Evolutionary conservation across 2,113 vertebrate genomes (phyloP).

Genomic region (Gymnocephalus cernua): DNA sequence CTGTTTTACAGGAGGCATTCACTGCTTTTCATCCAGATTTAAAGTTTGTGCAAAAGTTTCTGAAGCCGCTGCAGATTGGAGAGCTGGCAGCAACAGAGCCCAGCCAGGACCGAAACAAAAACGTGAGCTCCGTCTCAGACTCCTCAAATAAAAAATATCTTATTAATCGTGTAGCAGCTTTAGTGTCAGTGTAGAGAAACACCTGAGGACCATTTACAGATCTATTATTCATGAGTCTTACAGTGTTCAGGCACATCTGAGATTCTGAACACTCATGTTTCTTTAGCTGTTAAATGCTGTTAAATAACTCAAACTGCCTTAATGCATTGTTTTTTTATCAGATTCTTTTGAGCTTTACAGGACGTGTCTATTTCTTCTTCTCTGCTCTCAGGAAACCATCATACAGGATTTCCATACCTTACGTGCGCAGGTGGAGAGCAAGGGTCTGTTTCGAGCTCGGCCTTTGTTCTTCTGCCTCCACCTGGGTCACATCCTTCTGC

Average conservation of each 20-base stretch:
- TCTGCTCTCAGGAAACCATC: slow-evolving; percentile 83
- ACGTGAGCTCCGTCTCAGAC: slow-evolving; percentile 81
- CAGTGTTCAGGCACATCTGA: background rate
- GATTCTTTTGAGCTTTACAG: background rate
- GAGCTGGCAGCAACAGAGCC: slow-evolving; percentile 91
- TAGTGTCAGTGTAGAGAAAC: slow-evolving; percentile 1
- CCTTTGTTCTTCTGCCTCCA: slow-evolving; percentile 91
- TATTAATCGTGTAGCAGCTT: slow-evolving; percentile 7
- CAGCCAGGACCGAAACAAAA: slow-evolving; percentile 91
- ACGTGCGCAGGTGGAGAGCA: slow-evolving; percentile 83
- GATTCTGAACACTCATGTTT: slow-evolving; percentile 1
- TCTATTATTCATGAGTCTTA: slow-evolving; percentile 37
- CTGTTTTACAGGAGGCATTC: slow-evolving; percentile 90
- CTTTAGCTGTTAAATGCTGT: slow-evolving; percentile 31
- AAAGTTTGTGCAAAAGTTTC: slow-evolving; percentile 89
- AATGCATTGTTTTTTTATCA: background rate
- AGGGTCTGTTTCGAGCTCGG: slow-evolving; percentile 86
- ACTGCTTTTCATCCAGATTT: slow-evolving; percentile 92
- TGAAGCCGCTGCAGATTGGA: slow-evolving; percentile 92
- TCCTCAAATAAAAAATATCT: background rate
- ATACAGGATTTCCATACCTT: slow-evolving; percentile 90
- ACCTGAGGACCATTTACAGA: slow-evolving; percentile 25
- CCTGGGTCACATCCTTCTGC: slow-evolving; percentile 88
- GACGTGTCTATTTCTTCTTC: background rate
- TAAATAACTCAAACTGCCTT: slow-evolving; percentile 16